Conservation (phyloP, 2,888 invertebrate genomes). For the Empis livida region DNA sequence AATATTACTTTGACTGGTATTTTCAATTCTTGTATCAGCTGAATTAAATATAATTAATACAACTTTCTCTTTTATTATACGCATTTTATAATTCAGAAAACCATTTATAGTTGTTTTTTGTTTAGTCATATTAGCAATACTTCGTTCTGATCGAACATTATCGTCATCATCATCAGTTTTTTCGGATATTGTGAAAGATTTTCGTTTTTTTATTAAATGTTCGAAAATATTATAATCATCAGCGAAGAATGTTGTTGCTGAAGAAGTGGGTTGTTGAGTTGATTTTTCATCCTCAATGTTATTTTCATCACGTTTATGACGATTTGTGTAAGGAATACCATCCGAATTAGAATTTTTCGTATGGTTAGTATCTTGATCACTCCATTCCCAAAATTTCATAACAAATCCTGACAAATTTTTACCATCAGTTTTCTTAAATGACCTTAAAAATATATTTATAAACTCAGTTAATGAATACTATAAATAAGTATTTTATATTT, state of each 20-base stretch:
- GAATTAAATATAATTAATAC: slow-evolving; percentile 68
- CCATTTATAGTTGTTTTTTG: slow-evolving; percentile 13
- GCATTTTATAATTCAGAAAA: slow-evolving; percentile 28
- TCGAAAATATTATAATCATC: slow-evolving; percentile 26
- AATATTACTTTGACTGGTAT: slow-evolving; percentile 66
- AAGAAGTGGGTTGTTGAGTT: background rate
- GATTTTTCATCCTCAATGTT: slow-evolving; percentile 2
- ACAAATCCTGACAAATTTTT: slow-evolving; percentile 59
- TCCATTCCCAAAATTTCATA: slow-evolving; percentile 75
- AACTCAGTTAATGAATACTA: too few relatives aligned
- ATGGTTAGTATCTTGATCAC: slow-evolving; percentile 15
- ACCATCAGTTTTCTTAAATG: slow-evolving; percentile 18
- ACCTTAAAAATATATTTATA: slow-evolving; percentile 37
- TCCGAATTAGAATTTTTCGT: slow-evolving; percentile 23
- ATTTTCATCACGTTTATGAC: slow-evolving; percentile 11
- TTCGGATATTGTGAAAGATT: slow-evolving; percentile 21
- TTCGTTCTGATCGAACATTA: slow-evolving; percentile 15
- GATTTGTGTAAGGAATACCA: slow-evolving; percentile 8
- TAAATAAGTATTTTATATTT: slow-evolving; percentile 20
- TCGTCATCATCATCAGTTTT: slow-evolving; percentile 6
- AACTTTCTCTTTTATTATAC: slow-evolving; percentile 56
- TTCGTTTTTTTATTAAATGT: slow-evolving; percentile 24
- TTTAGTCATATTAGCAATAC: slow-evolving; percentile 17
- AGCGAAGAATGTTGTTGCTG: slow-evolving; percentile 14
- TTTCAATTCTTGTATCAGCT: slow-evolving; percentile 57